A percentile compares a stretch with the other conserved stretches of the same genome.
Conservation (phyloP, 2,888 invertebrate genomes). For the Ceratothoa steindachneri region DNA sequence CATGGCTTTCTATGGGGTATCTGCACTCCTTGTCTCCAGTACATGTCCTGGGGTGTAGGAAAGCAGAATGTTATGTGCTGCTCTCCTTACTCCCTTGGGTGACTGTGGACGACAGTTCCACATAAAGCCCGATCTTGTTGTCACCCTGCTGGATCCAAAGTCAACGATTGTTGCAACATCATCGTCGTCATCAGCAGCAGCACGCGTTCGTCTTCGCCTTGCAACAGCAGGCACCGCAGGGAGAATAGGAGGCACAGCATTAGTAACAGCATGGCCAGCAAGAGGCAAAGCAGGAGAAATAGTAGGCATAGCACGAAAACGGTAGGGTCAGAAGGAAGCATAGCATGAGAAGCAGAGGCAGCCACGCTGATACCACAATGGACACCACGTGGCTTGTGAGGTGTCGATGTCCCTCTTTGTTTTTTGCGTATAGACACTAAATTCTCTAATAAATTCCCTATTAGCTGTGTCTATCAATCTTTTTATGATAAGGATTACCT, state of each 20-base stretch:
- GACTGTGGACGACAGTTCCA: slow-evolving; percentile 22
- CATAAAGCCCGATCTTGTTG: slow-evolving; percentile 16
- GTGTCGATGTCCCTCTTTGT: too few relatives aligned
- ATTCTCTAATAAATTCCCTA: too few relatives aligned
- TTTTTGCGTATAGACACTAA: too few relatives aligned
- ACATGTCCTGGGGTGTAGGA: slow-evolving; percentile 17
- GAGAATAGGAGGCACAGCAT: not conserved
- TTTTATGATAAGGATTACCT: too few relatives aligned
- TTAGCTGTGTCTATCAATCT: too few relatives aligned
- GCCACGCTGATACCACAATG: too few relatives aligned
- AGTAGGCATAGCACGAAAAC: not conserved
- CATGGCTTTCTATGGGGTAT: slow-evolving; percentile 12
- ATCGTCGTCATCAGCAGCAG: slow-evolving; percentile 11
- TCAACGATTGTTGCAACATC: slow-evolving; percentile 2
- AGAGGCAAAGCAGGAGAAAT: not conserved
- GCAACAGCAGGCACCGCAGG: not conserved
- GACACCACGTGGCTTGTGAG: too few relatives aligned
- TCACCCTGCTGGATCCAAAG: slow-evolving; percentile 6
- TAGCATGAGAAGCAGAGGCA: not conserved
- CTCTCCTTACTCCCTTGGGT: not conserved
- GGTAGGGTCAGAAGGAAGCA: not conserved
- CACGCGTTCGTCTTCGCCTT: not conserved
- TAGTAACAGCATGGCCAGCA: not conserved
- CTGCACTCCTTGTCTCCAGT: slow-evolving; percentile 14
- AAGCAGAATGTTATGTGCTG: slow-evolving; percentile 15